phyloP scores from a whole-genome alignment of 1,140 invertebrate species.

The Steinernema khuongi region DNA sequence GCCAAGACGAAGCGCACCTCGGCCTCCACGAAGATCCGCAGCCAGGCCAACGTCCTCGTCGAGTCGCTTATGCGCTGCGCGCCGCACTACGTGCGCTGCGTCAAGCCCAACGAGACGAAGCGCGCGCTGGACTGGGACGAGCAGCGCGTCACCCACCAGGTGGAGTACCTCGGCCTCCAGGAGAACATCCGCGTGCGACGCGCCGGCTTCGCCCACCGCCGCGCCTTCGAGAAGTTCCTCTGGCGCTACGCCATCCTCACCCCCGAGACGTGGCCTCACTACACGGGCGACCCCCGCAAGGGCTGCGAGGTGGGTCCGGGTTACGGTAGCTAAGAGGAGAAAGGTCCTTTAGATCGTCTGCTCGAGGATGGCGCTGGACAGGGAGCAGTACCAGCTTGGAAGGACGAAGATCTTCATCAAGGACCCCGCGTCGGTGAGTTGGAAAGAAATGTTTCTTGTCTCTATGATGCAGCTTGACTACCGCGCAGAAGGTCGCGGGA shows the following conservation, averaged over 20 bases:
- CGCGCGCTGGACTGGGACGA: conserved; percentile 73
- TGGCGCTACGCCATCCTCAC: conserved; percentile 67
- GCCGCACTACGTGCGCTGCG: conserved; percentile 72
- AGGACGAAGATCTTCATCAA: conserved; percentile 73
- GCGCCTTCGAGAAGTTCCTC: conserved; percentile 67
- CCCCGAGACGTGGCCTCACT: conserved; percentile 69
- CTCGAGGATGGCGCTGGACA: conserved; percentile 66
- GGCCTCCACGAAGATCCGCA: conserved; percentile 71
- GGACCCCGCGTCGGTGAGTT: conserved; percentile 70
- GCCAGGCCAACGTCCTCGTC: conserved; percentile 70
- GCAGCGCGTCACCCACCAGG: conserved; percentile 66
- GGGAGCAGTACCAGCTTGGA: conserved; percentile 70
- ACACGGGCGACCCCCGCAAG: conserved; percentile 65
- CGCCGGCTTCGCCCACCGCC: conserved; percentile 69
- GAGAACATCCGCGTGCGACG: conserved; percentile 68
- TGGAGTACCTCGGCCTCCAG: conserved; percentile 68
- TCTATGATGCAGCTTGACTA: too few relatives aligned
- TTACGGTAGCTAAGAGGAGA: conserved; percentile 7
- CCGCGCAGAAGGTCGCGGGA: too few relatives aligned
- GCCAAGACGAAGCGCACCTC: conserved; percentile 69
- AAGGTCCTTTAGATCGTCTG: conserved; percentile 65
- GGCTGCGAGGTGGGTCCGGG: conserved; percentile 59
- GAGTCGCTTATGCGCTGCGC: conserved; percentile 70
- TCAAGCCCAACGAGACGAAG: conserved; percentile 75
- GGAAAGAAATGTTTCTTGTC: neutral